These are phyloP conservation scores for Diglossa brunneiventris DNA, from an alignment of 2,113 vertebrate genomes.

Conservation along the genomic window DNA sequence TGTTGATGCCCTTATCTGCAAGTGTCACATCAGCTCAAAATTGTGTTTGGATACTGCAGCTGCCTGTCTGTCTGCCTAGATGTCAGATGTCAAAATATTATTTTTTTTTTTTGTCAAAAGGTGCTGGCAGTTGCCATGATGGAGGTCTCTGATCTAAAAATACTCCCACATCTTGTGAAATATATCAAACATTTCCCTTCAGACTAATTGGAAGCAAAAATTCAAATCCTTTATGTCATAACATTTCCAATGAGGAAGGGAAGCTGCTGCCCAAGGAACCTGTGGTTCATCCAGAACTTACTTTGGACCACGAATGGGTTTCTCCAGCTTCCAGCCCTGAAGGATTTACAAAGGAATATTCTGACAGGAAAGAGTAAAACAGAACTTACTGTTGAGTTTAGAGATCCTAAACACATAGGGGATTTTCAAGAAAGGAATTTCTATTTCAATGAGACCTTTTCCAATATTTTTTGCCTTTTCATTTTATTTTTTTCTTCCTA, in stretches of 20 bases:
- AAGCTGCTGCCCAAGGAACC: background rate
- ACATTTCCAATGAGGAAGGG: background rate
- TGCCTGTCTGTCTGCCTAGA: background rate
- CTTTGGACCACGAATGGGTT: background rate
- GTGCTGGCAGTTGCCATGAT: background rate
- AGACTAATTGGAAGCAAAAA: background rate
- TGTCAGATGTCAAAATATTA: slow-evolving; percentile 11
- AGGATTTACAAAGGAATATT: background rate
- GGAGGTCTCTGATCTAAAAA: background rate
- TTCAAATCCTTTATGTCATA: background rate
- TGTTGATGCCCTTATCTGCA: background rate
- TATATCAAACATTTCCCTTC: background rate
- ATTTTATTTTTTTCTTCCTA: background rate
- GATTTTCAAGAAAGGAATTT: background rate
- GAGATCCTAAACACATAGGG: background rate
- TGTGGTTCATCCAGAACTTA: background rate
- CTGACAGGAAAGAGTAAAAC: background rate
- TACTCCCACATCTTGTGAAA: background rate
- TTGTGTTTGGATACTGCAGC: background rate
- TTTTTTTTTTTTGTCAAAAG: background rate
- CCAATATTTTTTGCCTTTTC: accelerated
- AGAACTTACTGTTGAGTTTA: background rate
- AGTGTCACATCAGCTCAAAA: background rate
- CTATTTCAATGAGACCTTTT: background rate
- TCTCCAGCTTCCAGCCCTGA: background rate